Evolutionary conservation across 1,140 invertebrate species (phyloP), one percentile per base, ranked within the genome.

Genomic region (Brachionus calyciflorus): DNA sequence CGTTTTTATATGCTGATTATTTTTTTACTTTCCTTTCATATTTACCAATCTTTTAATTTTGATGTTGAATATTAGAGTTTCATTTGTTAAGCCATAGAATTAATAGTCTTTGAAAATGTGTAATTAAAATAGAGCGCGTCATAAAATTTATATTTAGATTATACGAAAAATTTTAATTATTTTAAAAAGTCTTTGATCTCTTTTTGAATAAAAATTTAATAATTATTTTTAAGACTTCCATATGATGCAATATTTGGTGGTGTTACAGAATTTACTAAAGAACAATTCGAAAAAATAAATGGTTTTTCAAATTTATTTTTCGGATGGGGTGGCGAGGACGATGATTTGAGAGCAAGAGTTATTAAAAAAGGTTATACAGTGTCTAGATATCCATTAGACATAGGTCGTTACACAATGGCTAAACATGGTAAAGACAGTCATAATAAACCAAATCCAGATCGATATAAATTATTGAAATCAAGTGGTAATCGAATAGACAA

Each of bases 401-500:
- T 94, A 76, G 93, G 93, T 7, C 87, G 92, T 7, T 96, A 96
- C 83, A 92, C 90, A 63, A 96, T 95, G 93, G 85, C 96, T 41
- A 89, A 89, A 80, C 93, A 96, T 86, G 21, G 49, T 24, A 17
- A 12, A 44, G 51, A 75, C 7, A 57, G 2, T 4, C 30, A 41
- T 33, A 49, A 75, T 26, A 75, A 53, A 40, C 51, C 49, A 24
- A 75, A 75, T 75, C 48, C 48, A 1, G 30, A 40, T 28, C 10
- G 70, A 49, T 75, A 41, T 55, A 19, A 17, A 26, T 24, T 65
- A 24, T 65, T 65, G 14, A 65, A 65, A 46, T 24, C 60, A 28
- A 65, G 37, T 65, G 19, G 40, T 4, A 41, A 44, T 1, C 60
- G 60, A 2, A n/a, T 65, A 3, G 60, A 65, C 44, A 4, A 9